Base-by-base conservation (phyloP, 1,140 invertebrate genomes). In the Aphaenogaster floridana region DNA sequence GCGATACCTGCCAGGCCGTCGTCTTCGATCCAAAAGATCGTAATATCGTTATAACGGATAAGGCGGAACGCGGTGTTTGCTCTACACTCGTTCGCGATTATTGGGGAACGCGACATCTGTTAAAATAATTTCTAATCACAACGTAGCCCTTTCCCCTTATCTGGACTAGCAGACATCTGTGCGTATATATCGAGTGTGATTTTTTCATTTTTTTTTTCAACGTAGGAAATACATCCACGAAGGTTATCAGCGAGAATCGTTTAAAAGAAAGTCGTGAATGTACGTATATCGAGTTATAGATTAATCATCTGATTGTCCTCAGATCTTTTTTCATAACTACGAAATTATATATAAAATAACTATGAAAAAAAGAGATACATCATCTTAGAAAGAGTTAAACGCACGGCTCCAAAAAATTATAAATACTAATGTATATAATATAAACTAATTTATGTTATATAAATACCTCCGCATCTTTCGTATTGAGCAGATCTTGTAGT, bases 381-480 rank as follows among this genome's bases (percentile, higher is more conserved):
- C 28, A 28, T 28, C 2, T 59, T 59, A 59, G 9, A 28, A 59
- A 59, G 17, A 42, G 0, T 28, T 63, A 15, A 28, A 64, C 13
- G 15, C 17, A 15, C n/a, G 11, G 0, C 21, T 57, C 7, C 15
- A 15, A 76, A 76, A 34, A 52, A 61, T 48, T 59, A 48, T 42
- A 7, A 77, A 36, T 34, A 13, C n/a, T 80, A 48, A 66, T 54
- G 42, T 17, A 17, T 69, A 21, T 1, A 39, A 84, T 15, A 48
- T 28, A 28, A 48, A 34, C 15, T 59, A 61, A 64, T 78, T 34
- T 34, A 66, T 13, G 52, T 45, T 61, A 11, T 66, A 11, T 15
- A 71, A 66, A 68, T 68, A 57, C 97, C 95, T 97, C 97, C 13
- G 96, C 96, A 93, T 97, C 96, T 94, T 97, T 97, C 7, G 95